These are phyloP conservation scores for Mythimna lalbum DNA, from an alignment of 2,888 invertebrate species.

Conservation along the genomic window DNA sequence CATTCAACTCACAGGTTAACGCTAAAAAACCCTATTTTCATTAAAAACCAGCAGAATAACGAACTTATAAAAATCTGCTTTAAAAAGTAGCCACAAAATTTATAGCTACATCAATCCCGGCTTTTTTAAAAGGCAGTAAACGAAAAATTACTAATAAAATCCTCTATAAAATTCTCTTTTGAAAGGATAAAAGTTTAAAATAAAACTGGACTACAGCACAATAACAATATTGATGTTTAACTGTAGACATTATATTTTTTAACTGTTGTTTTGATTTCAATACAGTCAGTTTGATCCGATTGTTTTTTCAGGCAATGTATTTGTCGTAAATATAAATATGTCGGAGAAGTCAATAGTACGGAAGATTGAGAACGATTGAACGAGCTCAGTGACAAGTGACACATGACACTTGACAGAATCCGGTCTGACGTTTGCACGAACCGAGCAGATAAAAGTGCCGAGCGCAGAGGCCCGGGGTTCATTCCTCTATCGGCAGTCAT, in stretches of 20 bases:
- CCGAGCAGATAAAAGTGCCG: too few relatives aligned
- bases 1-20: slow-evolving; percentile 25
- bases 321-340: background rate
- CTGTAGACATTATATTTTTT: slow-evolving; percentile 20
- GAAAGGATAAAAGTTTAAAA: slow-evolving; percentile 60
- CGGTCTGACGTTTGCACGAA: too few relatives aligned
- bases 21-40: slow-evolving; percentile 55
- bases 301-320: background rate
- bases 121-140: slow-evolving; percentile 63
- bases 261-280: slow-evolving; percentile 29
- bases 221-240: slow-evolving; percentile 25
- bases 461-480: too few relatives aligned
- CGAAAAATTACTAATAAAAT: slow-evolving; percentile 64
- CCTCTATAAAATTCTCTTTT: slow-evolving; percentile 55
- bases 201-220: slow-evolving; percentile 43
- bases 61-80: slow-evolving; percentile 57
- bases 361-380: too few relatives aligned
- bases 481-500: too few relatives aligned
- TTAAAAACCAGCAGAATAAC: slow-evolving; percentile 56
- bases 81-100: slow-evolving; percentile 64
- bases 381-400: too few relatives aligned
- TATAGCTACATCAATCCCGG: slow-evolving; percentile 63
- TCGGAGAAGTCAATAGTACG: too few relatives aligned
- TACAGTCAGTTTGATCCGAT: background rate
- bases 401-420: too few relatives aligned